Percentiles rank a stretch among this genome's conserved stretches.
phyloP scores from a whole-genome alignment of 1,140 invertebrate genomes.

The Orussus abietinus region DNA sequence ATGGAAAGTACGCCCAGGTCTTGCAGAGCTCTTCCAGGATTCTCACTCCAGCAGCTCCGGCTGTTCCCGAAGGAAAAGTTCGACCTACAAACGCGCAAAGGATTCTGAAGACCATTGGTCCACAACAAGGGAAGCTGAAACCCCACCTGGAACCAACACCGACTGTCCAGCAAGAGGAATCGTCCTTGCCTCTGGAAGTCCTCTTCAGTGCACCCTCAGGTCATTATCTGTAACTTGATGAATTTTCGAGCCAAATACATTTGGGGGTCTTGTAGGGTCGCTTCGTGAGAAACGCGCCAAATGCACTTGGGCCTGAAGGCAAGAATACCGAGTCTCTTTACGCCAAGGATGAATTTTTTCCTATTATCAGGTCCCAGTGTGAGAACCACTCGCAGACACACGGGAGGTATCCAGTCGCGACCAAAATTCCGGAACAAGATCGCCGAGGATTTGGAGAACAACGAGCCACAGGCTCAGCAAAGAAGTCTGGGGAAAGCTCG shows the following conservation, averaged over 20 bases:
- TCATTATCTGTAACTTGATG: constrained; percentile 9
- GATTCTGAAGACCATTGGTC: constrained; percentile 71
- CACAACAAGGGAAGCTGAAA: constrained; percentile 51
- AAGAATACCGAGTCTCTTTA: too few relatives aligned
- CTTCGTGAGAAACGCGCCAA: too few relatives aligned
- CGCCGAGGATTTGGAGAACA: constrained; percentile 41
- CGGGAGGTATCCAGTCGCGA: constrained; percentile 22
- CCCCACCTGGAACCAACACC: constrained; percentile 62
- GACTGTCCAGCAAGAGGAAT: constrained; percentile 56
- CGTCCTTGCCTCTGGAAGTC: constrained; percentile 49
- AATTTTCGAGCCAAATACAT: not conserved
- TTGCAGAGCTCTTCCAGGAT: constrained; percentile 69
- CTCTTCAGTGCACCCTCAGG: constrained; percentile 43
- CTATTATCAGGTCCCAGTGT: constrained; percentile 20
- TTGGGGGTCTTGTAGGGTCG: too few relatives aligned
- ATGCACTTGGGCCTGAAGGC: too few relatives aligned
- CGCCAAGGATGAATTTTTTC: too few relatives aligned
- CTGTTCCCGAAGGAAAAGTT: constrained; percentile 52
- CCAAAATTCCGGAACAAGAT: constrained; percentile 49
- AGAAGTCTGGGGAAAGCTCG: constrained; percentile 33
- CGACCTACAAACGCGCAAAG: constrained; percentile 62
- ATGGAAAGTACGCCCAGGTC: constrained; percentile 82
- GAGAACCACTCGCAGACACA: constrained; percentile 33
- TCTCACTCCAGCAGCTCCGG: constrained; percentile 26
- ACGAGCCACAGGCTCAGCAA: constrained; percentile 26